Base-by-base conservation (phyloP, 2,797 vertebrate genomes). In the Iguana delicatissima region DNA sequence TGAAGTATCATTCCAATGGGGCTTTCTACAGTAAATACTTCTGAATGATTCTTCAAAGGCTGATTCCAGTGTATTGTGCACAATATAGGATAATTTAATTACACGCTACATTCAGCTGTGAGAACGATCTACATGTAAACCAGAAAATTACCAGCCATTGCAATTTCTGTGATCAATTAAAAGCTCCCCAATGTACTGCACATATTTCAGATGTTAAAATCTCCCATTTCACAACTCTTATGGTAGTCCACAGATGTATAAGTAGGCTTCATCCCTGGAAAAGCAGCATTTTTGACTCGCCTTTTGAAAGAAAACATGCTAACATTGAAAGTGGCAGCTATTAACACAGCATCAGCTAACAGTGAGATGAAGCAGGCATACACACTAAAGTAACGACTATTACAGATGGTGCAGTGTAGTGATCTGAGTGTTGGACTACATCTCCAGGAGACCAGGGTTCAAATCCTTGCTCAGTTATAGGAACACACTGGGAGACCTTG, bases 151-250 rank as follows among this genome's bases (percentile, higher is more conserved):
- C 55, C 52, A 86, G 55, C 67, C 32, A 85, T 35, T 46, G 46
- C 67, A 85, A 52, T 50, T 72, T 50, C 67, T 73, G 84, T 85
- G 67, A n/a, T 73, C 72, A 55, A 73, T 85, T 85, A 85, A 85
- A 52, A 73, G 50, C 18, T 52, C 32, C 84, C 67, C 69, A 50
- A 52, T 72, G 46, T 73, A 72, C 74, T 76, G 35, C 42, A 38
- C 9, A n/a, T n/a, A 32, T 73, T 85, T 73, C 67, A 85, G 32
- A 35, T n/a, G 72, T n/a, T 55, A 69, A 85, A 73, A 52, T 85
- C 46, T 73, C 64, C 46, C 38, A 52, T 50, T 85, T 85, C 46
- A 7, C 29, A 32, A 35, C 32, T 85, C 46, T 52, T 9, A 55
- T 85, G 32, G 50, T 69, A 84, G 64, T 50, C 42, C 67, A 69